Percentiles rank a stretch among this genome's conserved stretches.
phyloP scores from a whole-genome alignment of 1,140 invertebrate genomes.

The Ceratitis capitata region DNA sequence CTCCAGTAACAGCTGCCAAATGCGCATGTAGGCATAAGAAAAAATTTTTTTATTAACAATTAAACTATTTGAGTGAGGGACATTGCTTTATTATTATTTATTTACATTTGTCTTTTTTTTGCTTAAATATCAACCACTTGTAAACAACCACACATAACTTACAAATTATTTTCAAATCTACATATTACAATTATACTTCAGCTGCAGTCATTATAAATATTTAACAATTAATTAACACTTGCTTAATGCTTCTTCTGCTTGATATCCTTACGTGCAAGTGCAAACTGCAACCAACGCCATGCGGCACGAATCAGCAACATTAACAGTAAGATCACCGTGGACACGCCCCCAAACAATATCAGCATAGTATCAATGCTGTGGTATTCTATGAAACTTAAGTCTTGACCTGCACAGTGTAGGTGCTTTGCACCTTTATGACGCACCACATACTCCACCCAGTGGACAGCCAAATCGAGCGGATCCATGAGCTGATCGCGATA shows the following conservation, averaged over 20 bases:
- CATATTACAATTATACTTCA: too few species aligned
- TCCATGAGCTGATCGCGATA: conserved; percentile 72
- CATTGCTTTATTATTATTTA: too few species aligned
- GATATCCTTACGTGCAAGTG: not conserved
- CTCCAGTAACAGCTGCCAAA: too few species aligned
- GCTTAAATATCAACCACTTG: too few species aligned
- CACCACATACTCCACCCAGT: conserved; percentile 76
- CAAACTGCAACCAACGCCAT: conserved; percentile 6
- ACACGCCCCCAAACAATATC: conserved; percentile 40
- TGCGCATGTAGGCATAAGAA: too few species aligned
- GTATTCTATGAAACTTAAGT: conserved; percentile 52
- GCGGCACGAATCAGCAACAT: not conserved
- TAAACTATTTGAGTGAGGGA: too few species aligned
- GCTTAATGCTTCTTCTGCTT: not conserved
- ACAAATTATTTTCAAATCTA: too few species aligned
- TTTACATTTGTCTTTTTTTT: too few species aligned
- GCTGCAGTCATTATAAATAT: too few species aligned
- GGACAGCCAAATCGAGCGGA: conserved; percentile 73
- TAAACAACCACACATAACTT: too few species aligned
- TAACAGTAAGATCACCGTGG: not conserved
- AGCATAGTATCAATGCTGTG: conserved; percentile 49
- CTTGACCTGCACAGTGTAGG: conserved; percentile 49
- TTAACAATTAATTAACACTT: too few species aligned
- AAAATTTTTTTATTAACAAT: too few species aligned
- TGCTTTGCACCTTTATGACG: conserved; percentile 68